phyloP scores from a whole-genome alignment of 1,140 invertebrate species.

The Sitobion miscanthi region DNA sequence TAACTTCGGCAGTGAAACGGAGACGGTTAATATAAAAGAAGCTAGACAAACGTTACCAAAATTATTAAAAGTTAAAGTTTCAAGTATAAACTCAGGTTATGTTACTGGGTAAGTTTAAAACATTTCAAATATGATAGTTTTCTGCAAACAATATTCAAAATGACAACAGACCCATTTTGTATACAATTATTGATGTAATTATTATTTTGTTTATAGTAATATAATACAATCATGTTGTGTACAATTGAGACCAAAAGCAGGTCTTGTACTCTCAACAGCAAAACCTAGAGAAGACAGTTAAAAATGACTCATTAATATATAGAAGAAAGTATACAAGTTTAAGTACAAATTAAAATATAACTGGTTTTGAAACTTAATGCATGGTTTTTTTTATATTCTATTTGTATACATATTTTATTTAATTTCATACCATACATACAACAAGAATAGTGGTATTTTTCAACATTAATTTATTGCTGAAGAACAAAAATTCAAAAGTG shows the following conservation, averaged over 20 bases:
- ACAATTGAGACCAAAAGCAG: slow-evolving; percentile 54
- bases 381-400: not conserved
- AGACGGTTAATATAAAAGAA: slow-evolving; percentile 19
- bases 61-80: slow-evolving; percentile 26
- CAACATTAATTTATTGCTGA: not conserved
- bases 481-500: not conserved
- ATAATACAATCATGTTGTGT: not conserved
- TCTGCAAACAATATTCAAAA: not conserved
- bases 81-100: slow-evolving; percentile 39
- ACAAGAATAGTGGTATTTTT: not conserved
- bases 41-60: slow-evolving; percentile 41
- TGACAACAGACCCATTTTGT: not conserved
- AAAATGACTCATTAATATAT: not conserved
- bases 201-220: slow-evolving; percentile 18
- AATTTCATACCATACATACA: no score
- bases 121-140: not conserved
- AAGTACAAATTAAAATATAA: not conserved
- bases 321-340: not conserved
- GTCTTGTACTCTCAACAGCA: slow-evolving; percentile 52
- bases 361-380: not conserved
- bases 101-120: slow-evolving; percentile 33
- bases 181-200: not conserved
- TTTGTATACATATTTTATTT: no score
- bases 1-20: slow-evolving; percentile 55
- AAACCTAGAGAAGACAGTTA: not conserved